Evolutionary conservation across 1,140 invertebrate species (phyloP).

Genomic region (Caenorhabditis briggsae): DNA sequence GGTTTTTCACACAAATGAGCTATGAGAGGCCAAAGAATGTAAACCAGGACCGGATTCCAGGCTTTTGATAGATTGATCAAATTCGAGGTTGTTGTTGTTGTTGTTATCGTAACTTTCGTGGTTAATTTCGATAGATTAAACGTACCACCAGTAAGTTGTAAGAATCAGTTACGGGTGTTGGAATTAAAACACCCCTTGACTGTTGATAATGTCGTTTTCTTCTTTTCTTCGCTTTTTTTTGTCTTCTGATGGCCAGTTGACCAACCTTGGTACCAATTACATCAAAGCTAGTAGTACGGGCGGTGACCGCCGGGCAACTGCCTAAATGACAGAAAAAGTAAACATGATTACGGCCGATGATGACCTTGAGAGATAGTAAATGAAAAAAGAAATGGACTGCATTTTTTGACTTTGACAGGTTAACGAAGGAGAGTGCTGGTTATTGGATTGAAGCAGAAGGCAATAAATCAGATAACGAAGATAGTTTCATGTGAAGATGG

Average conservation of each 20-base stretch:
- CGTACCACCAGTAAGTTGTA: neutral
- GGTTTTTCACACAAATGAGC: neutral
- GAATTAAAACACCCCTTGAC: constrained; percentile 11
- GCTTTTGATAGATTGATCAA: neutral
- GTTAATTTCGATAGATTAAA: neutral
- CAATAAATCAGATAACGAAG: neutral
- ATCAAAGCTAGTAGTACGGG: constrained; percentile 39
- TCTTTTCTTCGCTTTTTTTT: neutral
- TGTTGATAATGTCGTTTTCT: too few relatives aligned
- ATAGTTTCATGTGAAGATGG: too few relatives aligned
- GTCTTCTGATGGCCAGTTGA: neutral
- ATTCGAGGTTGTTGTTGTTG: neutral
- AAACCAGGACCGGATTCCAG: neutral
- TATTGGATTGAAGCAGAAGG: neutral
- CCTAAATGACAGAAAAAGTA: neutral
- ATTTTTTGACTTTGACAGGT: constrained; percentile 30
- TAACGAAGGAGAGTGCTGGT: neutral
- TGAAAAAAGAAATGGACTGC: neutral
- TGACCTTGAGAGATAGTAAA: constrained; percentile 26
- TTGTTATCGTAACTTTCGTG: neutral
- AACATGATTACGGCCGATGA: constrained; percentile 41
- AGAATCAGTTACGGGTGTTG: constrained; percentile 20
- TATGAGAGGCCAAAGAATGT: constrained; percentile 16
- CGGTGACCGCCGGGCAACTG: constrained; percentile 10
- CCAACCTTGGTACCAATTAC: constrained; percentile 44